Evolutionary conservation across 2,888 invertebrate genomes (phyloP), one percentile per base, ranked within the genome.

Genomic region (Cyclophora punctaria): DNA sequence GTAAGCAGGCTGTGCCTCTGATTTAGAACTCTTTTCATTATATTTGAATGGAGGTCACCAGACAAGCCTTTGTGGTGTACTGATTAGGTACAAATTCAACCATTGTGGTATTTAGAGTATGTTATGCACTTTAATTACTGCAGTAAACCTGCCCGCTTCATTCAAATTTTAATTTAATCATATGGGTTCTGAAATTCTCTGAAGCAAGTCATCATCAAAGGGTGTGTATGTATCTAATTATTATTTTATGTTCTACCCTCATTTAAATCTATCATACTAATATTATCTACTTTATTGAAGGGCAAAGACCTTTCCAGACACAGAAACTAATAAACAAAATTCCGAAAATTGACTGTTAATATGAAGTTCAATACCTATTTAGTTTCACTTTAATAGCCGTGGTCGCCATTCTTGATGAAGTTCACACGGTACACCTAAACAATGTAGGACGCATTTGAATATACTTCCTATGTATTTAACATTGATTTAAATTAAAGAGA

Each of bases 381-480:
- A 20, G 20, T 20, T 20, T 20, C 20, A 20, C 20, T 20, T 20
- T 20, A n/a, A n/a, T 74, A 64, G 75, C 57, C 84, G 86, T 84
- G 87, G 83, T 80, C 75, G 82, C 83, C 85, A 87, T 88, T 76
- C 83, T 71, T 72, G 86, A 88, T 87, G 80, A 86, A 83, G 86
- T 88, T 88, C 87, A 85, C 87, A 88, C 87, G 87, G 80, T 83
- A 73, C 71, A 79, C 82, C 77, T 83, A 77, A 79, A 83, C 83
- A 82, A 80, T 83, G 83, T 84, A 83, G 83, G 80, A 73, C 80
- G 76, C 84, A 87, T 88, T 87, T 85, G 75, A 86, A 87, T 88
- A 80, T 80, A 84, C 85, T 87, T 87, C 86, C 85, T 86, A 87
- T 83, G 86, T 86, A 84, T 77, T n/a, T n/a, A 20, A 20, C 20